Evolutionary conservation across 2,888 invertebrate species (phyloP).

Genomic region (Tortricodes alternella): DNA sequence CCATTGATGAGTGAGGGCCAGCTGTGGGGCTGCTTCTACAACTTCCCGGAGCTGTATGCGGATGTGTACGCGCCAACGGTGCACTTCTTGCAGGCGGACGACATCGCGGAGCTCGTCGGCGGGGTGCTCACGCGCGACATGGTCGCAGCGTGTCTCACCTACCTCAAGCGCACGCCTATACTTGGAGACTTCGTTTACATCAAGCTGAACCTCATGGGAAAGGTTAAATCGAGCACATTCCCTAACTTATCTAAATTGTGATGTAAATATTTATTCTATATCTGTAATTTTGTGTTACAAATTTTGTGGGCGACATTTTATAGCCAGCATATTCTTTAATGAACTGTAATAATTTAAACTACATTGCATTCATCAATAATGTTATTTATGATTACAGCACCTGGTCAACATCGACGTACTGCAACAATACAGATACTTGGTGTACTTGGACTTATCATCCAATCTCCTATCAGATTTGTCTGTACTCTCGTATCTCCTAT

Average conservation of each 20-base stretch:
- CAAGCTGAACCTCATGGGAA: slow-evolving; percentile 76
- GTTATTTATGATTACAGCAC: slow-evolving; percentile 48
- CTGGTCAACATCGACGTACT: slow-evolving; percentile 76
- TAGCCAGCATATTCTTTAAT: too few relatives aligned
- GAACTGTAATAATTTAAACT: too few relatives aligned
- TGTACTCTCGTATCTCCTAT: slow-evolving; percentile 78
- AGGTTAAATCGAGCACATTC: slow-evolving; percentile 50
- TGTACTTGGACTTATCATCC: slow-evolving; percentile 83
- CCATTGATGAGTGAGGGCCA: slow-evolving; percentile 66
- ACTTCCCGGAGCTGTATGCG: slow-evolving; percentile 64
- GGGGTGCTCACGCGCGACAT: slow-evolving; percentile 79
- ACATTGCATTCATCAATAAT: background rate
- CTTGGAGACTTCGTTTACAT: slow-evolving; percentile 78
- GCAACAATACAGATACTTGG: slow-evolving; percentile 80
- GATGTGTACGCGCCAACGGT: slow-evolving; percentile 64
- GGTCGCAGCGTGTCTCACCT: slow-evolving; percentile 76
- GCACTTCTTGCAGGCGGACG: slow-evolving; percentile 48
- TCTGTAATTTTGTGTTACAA: too few relatives aligned
- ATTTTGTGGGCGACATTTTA: too few relatives aligned
- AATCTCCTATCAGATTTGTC: slow-evolving; percentile 78
- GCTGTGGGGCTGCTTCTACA: slow-evolving; percentile 73
- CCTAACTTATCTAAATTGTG: too few relatives aligned
- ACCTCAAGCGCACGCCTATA: slow-evolving; percentile 79
- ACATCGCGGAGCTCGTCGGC: slow-evolving; percentile 58
- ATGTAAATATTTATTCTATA: too few relatives aligned